These are phyloP conservation scores for Agapornis canus DNA, from an alignment of 2,797 vertebrate species.

Conservation along the genomic window DNA sequence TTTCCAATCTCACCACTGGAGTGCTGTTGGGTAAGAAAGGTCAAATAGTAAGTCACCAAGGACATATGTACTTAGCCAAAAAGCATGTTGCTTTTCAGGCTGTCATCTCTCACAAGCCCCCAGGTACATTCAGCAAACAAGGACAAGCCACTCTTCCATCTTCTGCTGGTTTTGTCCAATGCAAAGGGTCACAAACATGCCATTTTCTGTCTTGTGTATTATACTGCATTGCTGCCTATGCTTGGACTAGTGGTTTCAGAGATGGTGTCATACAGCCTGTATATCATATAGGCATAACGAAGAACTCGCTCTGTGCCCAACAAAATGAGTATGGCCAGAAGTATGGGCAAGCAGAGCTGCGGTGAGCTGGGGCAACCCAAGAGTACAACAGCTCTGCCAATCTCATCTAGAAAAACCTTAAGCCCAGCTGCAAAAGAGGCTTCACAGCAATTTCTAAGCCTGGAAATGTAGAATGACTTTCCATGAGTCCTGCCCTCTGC, in stretches of 20 bases:
- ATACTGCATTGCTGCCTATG: neutral
- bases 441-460: neutral
- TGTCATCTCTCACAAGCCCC: neutral
- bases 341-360: neutral
- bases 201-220: neutral
- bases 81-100: neutral
- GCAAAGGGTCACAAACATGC: neutral
- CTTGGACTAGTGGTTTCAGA: neutral
- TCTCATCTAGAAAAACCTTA: neutral
- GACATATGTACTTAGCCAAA: neutral
- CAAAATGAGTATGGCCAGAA: neutral
- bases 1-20: neutral
- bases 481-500: neutral
- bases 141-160: neutral
- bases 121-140: neutral
- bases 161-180: neutral
- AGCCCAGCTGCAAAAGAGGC: neutral
- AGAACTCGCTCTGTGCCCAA: neutral
- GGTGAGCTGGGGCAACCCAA: neutral
- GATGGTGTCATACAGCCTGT: rapidly evolving
- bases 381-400: neutral
- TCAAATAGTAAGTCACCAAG: neutral
- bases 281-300: neutral
- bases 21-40: neutral
- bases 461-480: neutral